These are phyloP conservation scores for Hemaris fuciformis DNA, from an alignment of 2,888 invertebrate genomes.

Conservation along the genomic window DNA sequence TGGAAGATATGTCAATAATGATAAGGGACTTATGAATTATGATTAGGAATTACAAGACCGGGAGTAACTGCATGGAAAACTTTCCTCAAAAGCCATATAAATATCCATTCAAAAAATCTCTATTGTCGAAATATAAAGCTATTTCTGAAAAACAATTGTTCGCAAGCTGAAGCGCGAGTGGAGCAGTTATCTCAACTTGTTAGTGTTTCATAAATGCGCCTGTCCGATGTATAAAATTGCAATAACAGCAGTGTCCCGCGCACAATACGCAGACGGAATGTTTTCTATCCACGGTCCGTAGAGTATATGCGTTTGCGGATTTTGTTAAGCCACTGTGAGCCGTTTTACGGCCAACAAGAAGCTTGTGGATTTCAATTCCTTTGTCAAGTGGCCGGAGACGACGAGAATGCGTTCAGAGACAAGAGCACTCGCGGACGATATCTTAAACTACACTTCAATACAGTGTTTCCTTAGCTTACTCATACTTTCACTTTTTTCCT, in stretches of 20 bases:
- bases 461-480: constrained; percentile 20
- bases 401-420: constrained; percentile 54
- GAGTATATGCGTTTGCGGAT: constrained; percentile 31
- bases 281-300: constrained; percentile 12
- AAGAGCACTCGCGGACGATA: constrained; percentile 55
- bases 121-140: background rate
- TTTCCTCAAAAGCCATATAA: background rate
- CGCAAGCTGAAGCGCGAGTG: background rate
- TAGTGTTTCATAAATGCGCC: constrained; percentile 4
- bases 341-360: constrained; percentile 50
- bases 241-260: background rate
- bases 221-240: constrained; percentile 10
- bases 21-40: too few relatives aligned
- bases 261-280: constrained; percentile 9
- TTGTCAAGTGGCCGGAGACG: constrained; percentile 55
- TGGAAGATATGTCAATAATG: too few relatives aligned
- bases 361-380: constrained; percentile 64
- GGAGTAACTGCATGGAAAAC: background rate
- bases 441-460: constrained; percentile 42
- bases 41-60: too few relatives aligned
- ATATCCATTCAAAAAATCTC: background rate
- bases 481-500: constrained; percentile 26
- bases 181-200: background rate
- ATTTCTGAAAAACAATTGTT: background rate
- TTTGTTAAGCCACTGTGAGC: constrained; percentile 51